These are phyloP conservation scores for Temnothorax rugatulus DNA, from an alignment of 2,888 invertebrate species.

Conservation along the genomic window DNA sequence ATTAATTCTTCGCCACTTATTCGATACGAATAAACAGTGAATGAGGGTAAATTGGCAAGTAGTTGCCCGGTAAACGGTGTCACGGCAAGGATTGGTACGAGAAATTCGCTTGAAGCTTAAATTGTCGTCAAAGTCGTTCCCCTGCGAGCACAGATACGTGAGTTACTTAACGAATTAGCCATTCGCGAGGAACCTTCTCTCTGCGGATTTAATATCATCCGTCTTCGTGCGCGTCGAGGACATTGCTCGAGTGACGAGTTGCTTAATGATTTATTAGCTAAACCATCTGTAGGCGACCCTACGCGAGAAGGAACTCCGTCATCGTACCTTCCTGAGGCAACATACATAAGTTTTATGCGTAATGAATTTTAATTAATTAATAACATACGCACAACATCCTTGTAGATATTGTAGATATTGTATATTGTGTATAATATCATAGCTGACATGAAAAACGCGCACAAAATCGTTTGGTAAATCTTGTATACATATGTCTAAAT, in stretches of 20 bases:
- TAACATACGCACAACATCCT: not conserved
- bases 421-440: not conserved
- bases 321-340: constrained; percentile 9
- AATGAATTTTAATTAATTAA: constrained; percentile 42
- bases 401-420: not conserved
- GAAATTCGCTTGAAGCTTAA: constrained; percentile 31
- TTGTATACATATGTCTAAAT: not conserved
- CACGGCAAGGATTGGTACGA: not conserved
- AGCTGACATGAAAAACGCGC: not conserved
- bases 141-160: constrained; percentile 41
- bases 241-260: constrained; percentile 56
- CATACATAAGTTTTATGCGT: not conserved
- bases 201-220: constrained; percentile 62
- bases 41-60: constrained; percentile 23
- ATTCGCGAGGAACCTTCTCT: constrained; percentile 53
- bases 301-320: constrained; percentile 29
- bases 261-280: constrained; percentile 65
- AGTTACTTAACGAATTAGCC: constrained; percentile 54
- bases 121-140: constrained; percentile 37
- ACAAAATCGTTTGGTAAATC: not conserved
- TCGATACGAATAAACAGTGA: not conserved
- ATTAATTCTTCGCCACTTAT: not conserved
- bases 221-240: constrained; percentile 50
- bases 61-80: constrained; percentile 13
- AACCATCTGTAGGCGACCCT: constrained; percentile 24